Evolutionary conservation across 2,888 invertebrate species (phyloP), one percentile per base, ranked within the genome.

Genomic region (Drosophila tripunctata): DNA sequence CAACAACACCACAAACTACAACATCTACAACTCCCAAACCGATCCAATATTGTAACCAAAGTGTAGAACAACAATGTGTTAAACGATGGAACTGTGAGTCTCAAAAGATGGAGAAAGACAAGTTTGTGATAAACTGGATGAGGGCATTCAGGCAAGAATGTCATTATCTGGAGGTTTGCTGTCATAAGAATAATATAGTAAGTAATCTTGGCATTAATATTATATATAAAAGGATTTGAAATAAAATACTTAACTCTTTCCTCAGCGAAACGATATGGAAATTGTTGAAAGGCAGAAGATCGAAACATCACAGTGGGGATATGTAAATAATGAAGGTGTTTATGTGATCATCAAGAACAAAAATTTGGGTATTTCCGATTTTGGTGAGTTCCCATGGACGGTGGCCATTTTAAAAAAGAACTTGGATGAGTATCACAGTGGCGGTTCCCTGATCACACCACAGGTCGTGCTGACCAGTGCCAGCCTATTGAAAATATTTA

Each of bases 331-430:
- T 0, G 1, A 27, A 0, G 74, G 73, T 3, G 10, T 69, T 17
- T 38, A 19, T 5, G 31, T 73, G 30, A 52, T 17, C n/a, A 7
- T 66, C 1, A 7, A 3, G 3, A 47, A 36, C 8, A 31, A n/a
- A 7, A 5, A 4, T 0, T 1, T 5, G 0, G 40, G 22, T 1
- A 51, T 56, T 22, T 8, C 47, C 0, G 48, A 69, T 14, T 73
- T 74, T 15, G 73, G 62, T 0, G 52, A 69, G 12, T 62, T 48
- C 14, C 74, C 73, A 5, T 73, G 73, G 74, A 36, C 45, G 1
- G 65, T 75, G n/a, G 47, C 30, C 0, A 33, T 76, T 5, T 17
- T 51, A 0, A 5, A 0, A 0, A 5, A 0, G 1, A 6, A 1
- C 0, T 0, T 1, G 2, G n/a, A 45, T 17, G 0, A 0, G 0